phyloP scores from a whole-genome alignment of 2,113 vertebrate genomes.

The Myotis lucifugus region DNA sequence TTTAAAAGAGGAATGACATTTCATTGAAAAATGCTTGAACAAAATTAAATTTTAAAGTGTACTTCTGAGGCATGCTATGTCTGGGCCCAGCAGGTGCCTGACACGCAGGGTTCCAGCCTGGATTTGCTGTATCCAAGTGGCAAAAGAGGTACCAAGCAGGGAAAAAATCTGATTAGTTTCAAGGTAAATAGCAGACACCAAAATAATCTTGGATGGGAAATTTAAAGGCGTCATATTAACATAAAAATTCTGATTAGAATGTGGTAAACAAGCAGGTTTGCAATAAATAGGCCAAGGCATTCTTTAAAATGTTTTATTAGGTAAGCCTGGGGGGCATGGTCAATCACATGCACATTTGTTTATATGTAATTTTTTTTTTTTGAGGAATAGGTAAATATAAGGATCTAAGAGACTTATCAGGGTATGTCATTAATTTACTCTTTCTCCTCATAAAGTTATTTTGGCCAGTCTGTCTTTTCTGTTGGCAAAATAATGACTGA shows the following conservation, averaged over 20 bases:
- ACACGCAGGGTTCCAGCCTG: rapidly evolving
- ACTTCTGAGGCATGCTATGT: not conserved
- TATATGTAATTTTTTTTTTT: not conserved
- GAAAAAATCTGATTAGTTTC: not conserved
- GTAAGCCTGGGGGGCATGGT: not conserved
- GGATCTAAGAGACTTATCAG: not conserved
- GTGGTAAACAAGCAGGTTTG: not conserved
- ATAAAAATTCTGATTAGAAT: not conserved
- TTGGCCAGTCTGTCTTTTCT: not conserved
- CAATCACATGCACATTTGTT: not conserved
- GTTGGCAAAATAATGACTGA: not conserved
- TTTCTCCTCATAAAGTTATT: not conserved
- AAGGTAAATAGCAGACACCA: not conserved
- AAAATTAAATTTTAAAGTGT: not conserved
- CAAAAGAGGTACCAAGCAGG: not conserved
- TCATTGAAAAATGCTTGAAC: not conserved
- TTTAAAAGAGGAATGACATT: not conserved
- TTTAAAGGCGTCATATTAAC: not conserved
- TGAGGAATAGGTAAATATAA: not conserved
- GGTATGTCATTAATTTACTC: not conserved
- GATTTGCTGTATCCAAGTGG: not conserved
- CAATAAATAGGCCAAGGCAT: not conserved
- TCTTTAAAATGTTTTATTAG: not conserved
- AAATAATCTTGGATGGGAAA: constrained; percentile 2
- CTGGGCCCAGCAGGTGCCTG: not conserved